Evolutionary conservation across 2,888 invertebrate genomes (phyloP), one percentile per base, ranked within the genome.

Genomic region (Orgyia antiqua): DNA sequence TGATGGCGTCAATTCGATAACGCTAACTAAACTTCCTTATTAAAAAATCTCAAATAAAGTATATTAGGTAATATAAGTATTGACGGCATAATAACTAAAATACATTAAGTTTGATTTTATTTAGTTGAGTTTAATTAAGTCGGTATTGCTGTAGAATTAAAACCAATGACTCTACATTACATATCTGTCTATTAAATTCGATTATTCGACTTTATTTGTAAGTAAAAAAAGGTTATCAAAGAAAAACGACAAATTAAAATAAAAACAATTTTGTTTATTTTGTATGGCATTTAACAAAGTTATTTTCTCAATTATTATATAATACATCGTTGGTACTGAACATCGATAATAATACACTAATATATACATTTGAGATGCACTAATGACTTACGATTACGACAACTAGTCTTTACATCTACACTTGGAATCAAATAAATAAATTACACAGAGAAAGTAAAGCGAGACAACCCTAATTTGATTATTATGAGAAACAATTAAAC

Each of bases 291-390:
- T 59, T 82, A 83, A 86, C 83, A 84, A 80, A 78, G 56, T 69
- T 72, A 61, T 65, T 61, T 58, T 58, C 52, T 64, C 53, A 60
- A 64, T 51, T 70, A 60, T 58, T 77, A 69, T 15, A 15, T 78
- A 72, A 75, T 82, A 84, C 79, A 83, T 83, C 78, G 77, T 82
- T 80, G 80, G 80, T 83, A 77, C 62, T 76, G 71, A n/a, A 82
- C 78, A 79, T 79, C 71, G 68, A 52, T 51, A 78, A 72, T 68
- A 72, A 71, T 55, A 58, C 56, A 69, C 71, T 78, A 77, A 58
- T 84, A 78, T 84, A 58, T 82, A 83, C 77, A 79, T 58, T 58
- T 23, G 46, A 45, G 64, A 71, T 65, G 59, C 51, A 59, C 68
- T 65, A 71, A 59, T 67, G 51, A 60, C 72, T 74, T 74, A 78